Base-by-base conservation (phyloP, 2,113 vertebrate genomes). In the Labrus mixtus region DNA sequence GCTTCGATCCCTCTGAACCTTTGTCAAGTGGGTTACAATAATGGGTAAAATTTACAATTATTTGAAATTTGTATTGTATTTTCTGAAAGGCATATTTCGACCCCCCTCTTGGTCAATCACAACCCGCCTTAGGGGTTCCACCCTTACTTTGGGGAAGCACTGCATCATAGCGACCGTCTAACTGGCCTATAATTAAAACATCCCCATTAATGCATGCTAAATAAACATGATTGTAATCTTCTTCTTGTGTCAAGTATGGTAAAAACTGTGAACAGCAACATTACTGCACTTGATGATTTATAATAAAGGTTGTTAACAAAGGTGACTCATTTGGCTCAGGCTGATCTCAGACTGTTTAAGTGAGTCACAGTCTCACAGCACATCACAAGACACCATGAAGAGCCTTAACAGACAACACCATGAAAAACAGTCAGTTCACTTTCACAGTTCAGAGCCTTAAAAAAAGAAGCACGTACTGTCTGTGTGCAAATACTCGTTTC, bases 291-390 rank as follows among this genome's bases (percentile, higher is more conserved):
- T 45, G 19, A 63, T 45, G 19, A 48, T 37, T 59, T 8, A 50
- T 59, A 46, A 59, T 13, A 59, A 2, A 2, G n/a, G 8, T 29
- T 33, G 25, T 20, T 65, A 23, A 39, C 13, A 7, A 19, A 51
- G n/a, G 57, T 57, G 55, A 48, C 41, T 22, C 10, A 64, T 57
- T 62, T 22, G 36, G 8, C 45, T 43, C 66, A 57, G 11, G 13
- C n/a, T 36, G 23, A 58, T 58, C 29, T 56, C 23, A 20, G 20
- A 36, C 37, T 59, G 20, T 36, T 22, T 59, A 8, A 25, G 65
- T 60, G 68, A 55, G 51, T 63, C 68, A 69, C 41, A 13, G 45
- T 64, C 72, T 68, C 5, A 37, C 56, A 59, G 33, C 55, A 66
- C 16, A 70, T 41, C 17, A n/a, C 6, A 57, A 66, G 48, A 53